These are phyloP conservation scores for Diplazon laetatorius DNA, from an alignment of 2,888 invertebrate species.

Conservation along the genomic window DNA sequence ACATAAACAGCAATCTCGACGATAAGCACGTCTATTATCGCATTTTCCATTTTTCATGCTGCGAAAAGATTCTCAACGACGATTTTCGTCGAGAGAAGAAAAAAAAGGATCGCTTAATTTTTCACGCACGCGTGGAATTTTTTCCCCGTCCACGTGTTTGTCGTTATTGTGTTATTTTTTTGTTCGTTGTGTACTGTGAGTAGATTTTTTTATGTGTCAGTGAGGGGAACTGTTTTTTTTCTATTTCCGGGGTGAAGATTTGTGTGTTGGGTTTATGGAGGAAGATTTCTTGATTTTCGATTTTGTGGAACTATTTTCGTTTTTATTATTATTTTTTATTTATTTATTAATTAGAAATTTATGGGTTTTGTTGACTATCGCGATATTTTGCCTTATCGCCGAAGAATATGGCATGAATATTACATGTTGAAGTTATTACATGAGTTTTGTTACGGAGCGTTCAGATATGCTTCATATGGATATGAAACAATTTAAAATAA, in stretches of 20 bases:
- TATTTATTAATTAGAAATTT: neutral
- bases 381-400: neutral
- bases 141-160: slow-evolving; percentile 19
- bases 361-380: neutral
- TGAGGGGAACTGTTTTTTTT: slow-evolving; percentile 2
- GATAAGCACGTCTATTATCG: slow-evolving; percentile 54
- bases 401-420: no score
- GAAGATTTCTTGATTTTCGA: no score
- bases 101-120: slow-evolving; percentile 50
- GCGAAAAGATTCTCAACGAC: slow-evolving; percentile 35
- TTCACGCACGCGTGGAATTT: slow-evolving; percentile 54
- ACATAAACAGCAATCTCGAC: no score
- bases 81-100: slow-evolving; percentile 40
- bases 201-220: slow-evolving; percentile 1
- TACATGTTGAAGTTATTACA: no score
- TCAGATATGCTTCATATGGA: no score
- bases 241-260: neutral
- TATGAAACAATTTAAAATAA: no score
- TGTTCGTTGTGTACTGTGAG: no score
- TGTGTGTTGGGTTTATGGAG: slow-evolving; percentile 10
- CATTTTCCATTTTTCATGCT: slow-evolving; percentile 58
- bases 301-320: no score
- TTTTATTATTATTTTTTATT: no score
- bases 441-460: no score
- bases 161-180: neutral